Evolutionary conservation across 2,888 invertebrate species (phyloP), one percentile per base, ranked within the genome.

Genomic region (Timema cristinae): DNA sequence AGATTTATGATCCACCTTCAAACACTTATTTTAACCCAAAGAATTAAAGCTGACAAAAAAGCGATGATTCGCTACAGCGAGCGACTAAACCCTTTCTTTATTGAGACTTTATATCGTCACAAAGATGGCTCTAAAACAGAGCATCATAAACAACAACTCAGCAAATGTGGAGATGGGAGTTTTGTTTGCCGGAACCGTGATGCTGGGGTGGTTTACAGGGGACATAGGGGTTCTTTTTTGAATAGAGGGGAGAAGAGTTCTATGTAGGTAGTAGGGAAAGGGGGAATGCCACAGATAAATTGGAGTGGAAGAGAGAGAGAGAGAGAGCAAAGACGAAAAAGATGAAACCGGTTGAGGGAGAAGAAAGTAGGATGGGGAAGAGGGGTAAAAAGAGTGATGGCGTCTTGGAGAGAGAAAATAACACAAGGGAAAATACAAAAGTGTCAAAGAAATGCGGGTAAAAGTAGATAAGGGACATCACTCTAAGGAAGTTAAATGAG

Each of bases 371-470:
- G 61, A 61, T 10, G 61, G 32, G 32, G 61, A 61, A 9, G 15
- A 61, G 61, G 61, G 61, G 32, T 13, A 61, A 6, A 15, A 15
- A 9, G 61, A 15, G 32, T 68, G 68, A 51, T 51, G 68, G 68
- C 63, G 63, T 63, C 63, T 32, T 32, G 63, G 15, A 63, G 63
- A 10, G 63, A 15, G 32, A 32, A 32, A 32, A 32, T 32, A 32
- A 32, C 32, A 32, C 32, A 32, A 32, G 32, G 32, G 32, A 32
- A 32, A 32, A 32, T 32, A 32, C 32, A 32, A 32, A 63, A 63
- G 63, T 63, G 63, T 48, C 63, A 63, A 63, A 63, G 63, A 63
- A 63, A 63, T 63, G 63, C 63, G 63, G 63, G 63, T 63, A 63
- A 63, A 63, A 63, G 63, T 63, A 63, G 63, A 63, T 63, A 63